Conservation (phyloP, 2,797 vertebrate species). For the Macroramphosus scolopax region DNA sequence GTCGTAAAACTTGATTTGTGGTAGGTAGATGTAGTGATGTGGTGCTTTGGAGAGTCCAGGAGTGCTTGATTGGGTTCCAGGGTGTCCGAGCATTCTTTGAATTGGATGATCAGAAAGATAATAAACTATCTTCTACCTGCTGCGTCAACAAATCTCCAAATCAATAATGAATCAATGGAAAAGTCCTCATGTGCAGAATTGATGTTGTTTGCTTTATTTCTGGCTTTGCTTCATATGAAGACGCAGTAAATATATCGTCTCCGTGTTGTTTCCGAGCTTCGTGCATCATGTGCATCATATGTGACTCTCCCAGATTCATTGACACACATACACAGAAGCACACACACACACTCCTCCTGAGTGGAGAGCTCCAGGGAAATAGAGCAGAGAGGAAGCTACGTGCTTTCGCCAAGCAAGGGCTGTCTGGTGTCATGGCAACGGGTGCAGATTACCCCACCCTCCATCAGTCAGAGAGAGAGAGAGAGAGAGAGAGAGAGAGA, state of each 20-base stretch:
- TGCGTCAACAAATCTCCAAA: background rate
- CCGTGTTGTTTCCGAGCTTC: conserved; percentile 11
- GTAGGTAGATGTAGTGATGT: conserved; percentile 9
- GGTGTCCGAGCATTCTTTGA: background rate
- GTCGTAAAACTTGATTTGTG: conserved; percentile 32
- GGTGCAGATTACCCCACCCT: conserved; percentile 87
- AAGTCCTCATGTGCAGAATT: background rate
- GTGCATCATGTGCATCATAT: conserved; percentile 42
- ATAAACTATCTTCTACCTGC: background rate
- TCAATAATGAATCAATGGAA: background rate
- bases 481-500: conserved; percentile 32
- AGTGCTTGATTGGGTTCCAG: conserved; percentile 6
- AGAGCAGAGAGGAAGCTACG: conserved; percentile 86
- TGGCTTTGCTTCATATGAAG: background rate
- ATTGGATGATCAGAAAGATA: background rate
- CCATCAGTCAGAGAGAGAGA: conserved; percentile 70
- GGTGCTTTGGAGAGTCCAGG: conserved; percentile 2
- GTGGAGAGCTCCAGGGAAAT: conserved; percentile 75
- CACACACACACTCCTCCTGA: conserved; percentile 51
- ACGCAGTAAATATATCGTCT: conserved; percentile 21
- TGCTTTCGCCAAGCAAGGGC: conserved; percentile 87
- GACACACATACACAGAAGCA: conserved; percentile 48
- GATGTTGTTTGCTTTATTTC: conserved; percentile 13
- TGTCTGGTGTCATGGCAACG: conserved; percentile 94
- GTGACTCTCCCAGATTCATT: conserved; percentile 49